Percentiles rank a stretch among this genome's conserved stretches.
Evolutionary conservation across 2,113 vertebrate species (phyloP).

Genomic region (Corvus moneduloides): DNA sequence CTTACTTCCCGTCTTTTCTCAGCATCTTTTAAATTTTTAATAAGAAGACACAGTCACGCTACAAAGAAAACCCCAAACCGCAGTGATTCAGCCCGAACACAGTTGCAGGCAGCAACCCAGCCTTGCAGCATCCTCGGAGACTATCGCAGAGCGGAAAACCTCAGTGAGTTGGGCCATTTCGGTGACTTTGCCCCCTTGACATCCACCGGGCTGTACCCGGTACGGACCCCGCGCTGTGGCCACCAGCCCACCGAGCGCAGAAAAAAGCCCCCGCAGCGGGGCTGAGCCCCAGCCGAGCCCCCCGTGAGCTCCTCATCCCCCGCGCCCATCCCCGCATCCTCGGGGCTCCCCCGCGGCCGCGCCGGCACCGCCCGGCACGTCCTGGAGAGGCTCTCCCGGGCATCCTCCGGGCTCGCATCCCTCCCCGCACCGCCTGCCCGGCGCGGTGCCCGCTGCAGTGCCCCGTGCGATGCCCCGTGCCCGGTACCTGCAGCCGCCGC

Average conservation of each 20-base stretch:
- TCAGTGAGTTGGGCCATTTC: accelerated
- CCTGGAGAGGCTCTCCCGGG: neutral
- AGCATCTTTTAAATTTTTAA: neutral
- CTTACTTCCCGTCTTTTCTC: neutral
- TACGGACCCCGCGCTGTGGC: neutral
- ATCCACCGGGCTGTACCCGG: neutral
- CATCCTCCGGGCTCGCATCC: neutral
- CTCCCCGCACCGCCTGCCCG: neutral
- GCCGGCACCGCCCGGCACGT: neutral
- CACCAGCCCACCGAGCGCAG: neutral
- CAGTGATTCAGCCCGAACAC: neutral
- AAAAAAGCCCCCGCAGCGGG: neutral
- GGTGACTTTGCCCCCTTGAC: neutral
- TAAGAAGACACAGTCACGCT: neutral
- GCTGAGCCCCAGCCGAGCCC: neutral
- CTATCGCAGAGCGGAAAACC: neutral
- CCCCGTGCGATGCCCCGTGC: neutral
- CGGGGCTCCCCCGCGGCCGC: neutral
- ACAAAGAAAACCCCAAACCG: neutral
- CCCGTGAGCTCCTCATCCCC: neutral
- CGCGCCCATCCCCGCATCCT: neutral
- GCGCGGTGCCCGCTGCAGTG: neutral
- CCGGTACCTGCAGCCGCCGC: neutral
- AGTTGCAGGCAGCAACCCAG: accelerated
- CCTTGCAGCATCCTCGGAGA: neutral